These are phyloP conservation scores for Phylloscopus trochiloides DNA, from an alignment of 2,113 vertebrate species.

Conservation along the genomic window DNA sequence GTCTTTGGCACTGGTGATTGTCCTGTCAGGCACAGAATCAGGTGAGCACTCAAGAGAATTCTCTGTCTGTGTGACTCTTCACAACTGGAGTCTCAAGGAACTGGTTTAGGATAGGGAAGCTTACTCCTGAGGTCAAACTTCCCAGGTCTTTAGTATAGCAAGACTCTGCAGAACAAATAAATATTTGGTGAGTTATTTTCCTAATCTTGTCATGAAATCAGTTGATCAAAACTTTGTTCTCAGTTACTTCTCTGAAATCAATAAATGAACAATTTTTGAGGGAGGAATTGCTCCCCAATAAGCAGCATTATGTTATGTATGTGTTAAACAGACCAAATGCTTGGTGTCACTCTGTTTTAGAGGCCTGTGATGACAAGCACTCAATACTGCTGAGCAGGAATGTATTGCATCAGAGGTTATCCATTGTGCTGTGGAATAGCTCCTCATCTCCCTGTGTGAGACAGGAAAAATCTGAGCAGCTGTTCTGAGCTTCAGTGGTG, in stretches of 20 bases:
- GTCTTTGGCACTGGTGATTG: not conserved
- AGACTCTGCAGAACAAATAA: not conserved
- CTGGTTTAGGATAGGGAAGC: not conserved
- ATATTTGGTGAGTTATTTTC: not conserved
- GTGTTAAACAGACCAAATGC: not conserved
- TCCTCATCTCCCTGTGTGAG: not conserved
- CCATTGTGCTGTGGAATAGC: not conserved
- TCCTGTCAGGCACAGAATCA: not conserved
- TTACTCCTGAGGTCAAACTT: not conserved
- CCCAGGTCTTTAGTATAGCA: not conserved
- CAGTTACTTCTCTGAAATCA: not conserved
- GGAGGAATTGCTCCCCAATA: not conserved
- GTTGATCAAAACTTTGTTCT: not conserved
- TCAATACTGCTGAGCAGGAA: not conserved
- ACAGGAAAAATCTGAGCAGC: not conserved
- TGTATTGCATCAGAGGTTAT: not conserved
- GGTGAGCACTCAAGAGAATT: not conserved
- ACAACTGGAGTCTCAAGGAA: not conserved
- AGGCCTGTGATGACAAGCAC: not conserved
- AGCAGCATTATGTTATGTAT: not conserved
- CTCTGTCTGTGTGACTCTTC: not conserved
- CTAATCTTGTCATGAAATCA: not conserved
- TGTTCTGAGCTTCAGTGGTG: not conserved
- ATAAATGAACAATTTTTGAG: not conserved
- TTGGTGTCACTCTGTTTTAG: not conserved